Evolutionary conservation across 2,797 vertebrate genomes (phyloP).

Genomic region (Poecilia wingei): DNA sequence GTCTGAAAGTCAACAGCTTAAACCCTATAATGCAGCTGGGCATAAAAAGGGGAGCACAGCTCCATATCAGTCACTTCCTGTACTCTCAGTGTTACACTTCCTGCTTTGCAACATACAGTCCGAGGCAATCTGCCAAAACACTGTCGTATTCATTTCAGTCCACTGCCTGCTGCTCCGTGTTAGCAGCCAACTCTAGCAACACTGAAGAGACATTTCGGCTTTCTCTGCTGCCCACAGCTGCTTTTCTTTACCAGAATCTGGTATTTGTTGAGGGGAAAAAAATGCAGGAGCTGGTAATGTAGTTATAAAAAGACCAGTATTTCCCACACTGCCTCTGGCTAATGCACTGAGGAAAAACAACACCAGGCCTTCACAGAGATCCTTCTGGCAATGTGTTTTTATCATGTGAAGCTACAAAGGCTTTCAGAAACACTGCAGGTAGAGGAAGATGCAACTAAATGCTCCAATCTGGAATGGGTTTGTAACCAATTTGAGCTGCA

Average conservation of each 20-base stretch:
- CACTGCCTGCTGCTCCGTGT: slow-evolving; percentile 21
- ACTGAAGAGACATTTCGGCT: slow-evolving; percentile 27
- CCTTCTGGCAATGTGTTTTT: background rate
- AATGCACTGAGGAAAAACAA: slow-evolving; percentile 6
- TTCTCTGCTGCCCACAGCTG: slow-evolving; percentile 40
- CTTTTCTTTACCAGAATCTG: slow-evolving; percentile 44
- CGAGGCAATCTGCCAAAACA: slow-evolving; percentile 43
- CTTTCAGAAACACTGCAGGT: background rate
- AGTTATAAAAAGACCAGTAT: slow-evolving; percentile 23
- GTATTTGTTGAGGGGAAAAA: slow-evolving; percentile 8
- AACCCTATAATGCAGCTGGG: slow-evolving; percentile 29
- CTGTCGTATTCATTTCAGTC: slow-evolving; percentile 19
- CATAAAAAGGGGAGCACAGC: slow-evolving; percentile 36
- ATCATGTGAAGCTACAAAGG: background rate
- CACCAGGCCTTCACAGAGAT: slow-evolving; percentile 3
- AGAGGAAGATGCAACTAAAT: background rate
- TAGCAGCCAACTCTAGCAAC: slow-evolving; percentile 27
- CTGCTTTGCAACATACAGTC: slow-evolving; percentile 56
- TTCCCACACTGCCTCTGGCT: background rate
- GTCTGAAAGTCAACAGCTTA: slow-evolving; percentile 25
- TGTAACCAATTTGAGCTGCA: background rate
- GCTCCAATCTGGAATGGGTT: background rate
- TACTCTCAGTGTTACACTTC: slow-evolving; percentile 66
- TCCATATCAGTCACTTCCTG: slow-evolving; percentile 67
- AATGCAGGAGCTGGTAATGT: slow-evolving; percentile 19